Conservation (phyloP, 2,113 vertebrate species). For the Heloderma charlesbogerti region DNA sequence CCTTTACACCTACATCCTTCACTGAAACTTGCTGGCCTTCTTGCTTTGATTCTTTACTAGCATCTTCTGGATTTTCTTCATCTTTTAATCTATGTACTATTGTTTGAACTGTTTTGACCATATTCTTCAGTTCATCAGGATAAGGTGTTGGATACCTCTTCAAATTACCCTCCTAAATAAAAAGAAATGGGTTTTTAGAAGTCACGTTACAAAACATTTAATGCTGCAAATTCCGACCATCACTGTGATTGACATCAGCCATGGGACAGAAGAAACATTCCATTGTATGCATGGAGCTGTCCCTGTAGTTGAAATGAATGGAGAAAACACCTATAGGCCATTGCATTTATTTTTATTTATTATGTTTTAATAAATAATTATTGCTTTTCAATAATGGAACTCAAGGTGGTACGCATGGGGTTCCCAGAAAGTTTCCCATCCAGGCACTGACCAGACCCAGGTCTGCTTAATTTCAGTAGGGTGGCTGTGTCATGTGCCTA, state of each 20-base stretch:
- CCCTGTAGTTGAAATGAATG: neutral
- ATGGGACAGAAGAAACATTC: neutral
- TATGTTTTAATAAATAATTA: neutral
- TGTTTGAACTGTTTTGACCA: slow-evolving; percentile 98
- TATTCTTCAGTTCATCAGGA: slow-evolving; percentile 98
- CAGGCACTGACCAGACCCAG: neutral
- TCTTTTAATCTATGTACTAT: slow-evolving; percentile 96
- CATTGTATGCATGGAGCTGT: neutral
- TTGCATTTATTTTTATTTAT: neutral
- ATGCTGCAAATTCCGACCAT: slow-evolving; percentile 33
- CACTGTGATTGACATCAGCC: neutral
- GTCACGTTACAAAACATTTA: neutral
- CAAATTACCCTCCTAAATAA: slow-evolving; percentile 92
- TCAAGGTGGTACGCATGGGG: neutral
- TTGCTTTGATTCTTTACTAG: slow-evolving; percentile 80
- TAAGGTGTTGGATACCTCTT: slow-evolving; percentile 98
- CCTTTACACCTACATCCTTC: slow-evolving; percentile 91
- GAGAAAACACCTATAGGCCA: neutral
- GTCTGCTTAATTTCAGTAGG: neutral
- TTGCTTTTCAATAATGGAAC: too few species aligned
- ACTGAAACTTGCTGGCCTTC: slow-evolving; percentile 86
- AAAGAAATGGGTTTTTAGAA: neutral
- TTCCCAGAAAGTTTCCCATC: neutral
- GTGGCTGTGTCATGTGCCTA: neutral
- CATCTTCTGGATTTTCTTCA: slow-evolving; percentile 89